Conservation (phyloP, 2,113 vertebrate species). For the Oreochromis spilurus region DNA sequence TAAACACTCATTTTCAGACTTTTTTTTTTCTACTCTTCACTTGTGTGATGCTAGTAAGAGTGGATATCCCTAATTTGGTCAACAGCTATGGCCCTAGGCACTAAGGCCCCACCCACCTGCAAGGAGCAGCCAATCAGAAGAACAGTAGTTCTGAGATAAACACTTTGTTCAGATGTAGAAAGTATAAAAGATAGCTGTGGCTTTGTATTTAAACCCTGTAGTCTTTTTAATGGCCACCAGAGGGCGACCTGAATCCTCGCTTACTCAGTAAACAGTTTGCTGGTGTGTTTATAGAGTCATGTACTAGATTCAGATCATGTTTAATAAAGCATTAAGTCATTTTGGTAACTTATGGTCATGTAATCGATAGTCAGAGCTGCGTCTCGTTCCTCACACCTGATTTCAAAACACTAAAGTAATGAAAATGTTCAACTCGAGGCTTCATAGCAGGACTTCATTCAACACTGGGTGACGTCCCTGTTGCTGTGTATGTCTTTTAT, state of each 20-base stretch:
- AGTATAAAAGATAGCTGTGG: background rate
- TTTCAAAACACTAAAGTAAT: background rate
- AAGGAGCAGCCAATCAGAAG: background rate
- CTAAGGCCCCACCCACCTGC: background rate
- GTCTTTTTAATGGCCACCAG: background rate
- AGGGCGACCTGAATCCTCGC: background rate
- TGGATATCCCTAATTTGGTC: background rate
- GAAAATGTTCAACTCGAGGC: background rate
- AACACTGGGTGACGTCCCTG: background rate
- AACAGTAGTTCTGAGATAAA: background rate
- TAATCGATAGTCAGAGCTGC: background rate
- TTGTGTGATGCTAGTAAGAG: background rate
- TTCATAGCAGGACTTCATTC: background rate
- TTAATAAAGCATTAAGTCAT: background rate
- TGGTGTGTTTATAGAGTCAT: background rate
- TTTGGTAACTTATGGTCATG: background rate
- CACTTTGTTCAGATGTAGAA: background rate
- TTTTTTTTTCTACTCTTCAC: accelerated
- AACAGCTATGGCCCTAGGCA: background rate
- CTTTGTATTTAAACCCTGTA: background rate
- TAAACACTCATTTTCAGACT: background rate
- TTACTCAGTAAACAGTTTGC: background rate
- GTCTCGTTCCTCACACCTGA: background rate
- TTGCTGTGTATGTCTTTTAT: background rate
- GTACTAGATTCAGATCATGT: background rate